phyloP scores from a whole-genome alignment of 2,797 vertebrate species.

The Falco biarmicus region DNA sequence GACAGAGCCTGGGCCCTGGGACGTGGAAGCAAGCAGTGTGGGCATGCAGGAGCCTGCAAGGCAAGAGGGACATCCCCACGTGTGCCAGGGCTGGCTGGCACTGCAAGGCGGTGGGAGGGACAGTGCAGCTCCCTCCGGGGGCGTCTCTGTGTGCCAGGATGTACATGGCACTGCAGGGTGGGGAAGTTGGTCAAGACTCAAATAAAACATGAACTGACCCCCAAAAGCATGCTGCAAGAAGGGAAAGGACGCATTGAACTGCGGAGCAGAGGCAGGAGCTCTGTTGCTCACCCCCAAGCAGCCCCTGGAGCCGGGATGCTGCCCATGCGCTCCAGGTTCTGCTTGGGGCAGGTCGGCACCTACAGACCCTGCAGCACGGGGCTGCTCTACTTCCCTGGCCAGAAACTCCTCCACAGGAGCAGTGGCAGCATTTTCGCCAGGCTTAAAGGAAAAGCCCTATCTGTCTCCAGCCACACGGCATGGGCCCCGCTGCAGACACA shows the following conservation, averaged over 20 bases:
- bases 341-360: neutral
- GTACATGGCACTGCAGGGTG: neutral
- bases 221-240: neutral
- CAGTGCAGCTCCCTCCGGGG: neutral
- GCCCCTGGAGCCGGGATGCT: neutral
- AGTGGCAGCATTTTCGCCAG: neutral
- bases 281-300: neutral
- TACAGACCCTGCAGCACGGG: neutral
- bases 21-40: neutral
- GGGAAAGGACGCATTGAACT: neutral
- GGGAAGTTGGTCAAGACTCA: neutral
- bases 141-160: neutral
- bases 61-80: neutral
- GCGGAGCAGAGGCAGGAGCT: neutral
- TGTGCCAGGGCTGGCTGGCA: neutral
- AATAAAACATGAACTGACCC: neutral
- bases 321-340: neutral
- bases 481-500: rapidly evolving
- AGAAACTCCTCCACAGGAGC: neutral
- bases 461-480: neutral
- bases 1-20: neutral
- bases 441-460: neutral
- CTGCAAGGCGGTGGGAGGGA: neutral
- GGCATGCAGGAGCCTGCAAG: neutral
- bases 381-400: neutral